Evolutionary conservation across 2,888 invertebrate species (phyloP).

Genomic region (Dermolepida albohirtum): DNA sequence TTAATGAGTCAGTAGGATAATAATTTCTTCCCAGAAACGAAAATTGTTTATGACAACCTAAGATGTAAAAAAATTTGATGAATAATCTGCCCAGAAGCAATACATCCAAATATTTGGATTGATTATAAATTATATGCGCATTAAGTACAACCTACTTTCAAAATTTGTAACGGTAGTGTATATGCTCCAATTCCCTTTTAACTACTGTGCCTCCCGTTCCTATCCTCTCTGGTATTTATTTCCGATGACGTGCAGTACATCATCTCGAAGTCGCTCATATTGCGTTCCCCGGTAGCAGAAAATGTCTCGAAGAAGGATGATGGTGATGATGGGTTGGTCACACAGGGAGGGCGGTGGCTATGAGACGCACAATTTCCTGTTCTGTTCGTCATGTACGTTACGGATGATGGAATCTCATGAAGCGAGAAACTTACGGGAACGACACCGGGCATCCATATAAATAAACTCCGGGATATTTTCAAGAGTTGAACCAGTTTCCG

Average conservation of each 20-base stretch:
- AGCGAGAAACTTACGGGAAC: conserved; percentile 24
- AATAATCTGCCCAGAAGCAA: too few relatives aligned
- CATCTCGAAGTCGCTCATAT: conserved; percentile 16
- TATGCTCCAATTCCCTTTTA: too few relatives aligned
- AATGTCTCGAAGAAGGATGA: conserved; percentile 32
- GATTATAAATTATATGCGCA: too few relatives aligned
- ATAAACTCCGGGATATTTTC: conserved; percentile 36
- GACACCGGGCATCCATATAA: conserved; percentile 31
- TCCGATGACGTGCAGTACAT: conserved; percentile 25
- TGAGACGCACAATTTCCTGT: conserved; percentile 36
- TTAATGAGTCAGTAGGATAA: too few relatives aligned
- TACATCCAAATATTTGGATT: too few relatives aligned
- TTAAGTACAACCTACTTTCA: too few relatives aligned
- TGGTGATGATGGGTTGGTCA: conserved; percentile 28
- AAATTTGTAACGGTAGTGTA: too few relatives aligned
- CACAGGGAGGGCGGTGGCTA: conserved; percentile 26
- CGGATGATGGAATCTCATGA: conserved; percentile 22
- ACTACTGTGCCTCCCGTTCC: too few relatives aligned
- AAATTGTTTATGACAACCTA: too few relatives aligned
- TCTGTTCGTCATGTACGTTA: conserved; percentile 28
- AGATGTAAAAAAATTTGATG: too few relatives aligned
- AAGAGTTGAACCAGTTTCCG: conserved; percentile 28
- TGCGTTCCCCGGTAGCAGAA: conserved; percentile 14
- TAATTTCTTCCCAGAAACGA: too few relatives aligned
- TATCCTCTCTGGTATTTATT: conserved; percentile 20